A percentile compares a stretch with the other conserved stretches of the same genome.
Conservation (phyloP, 1,140 invertebrate species). For the Zaprionus nigranus region DNA sequence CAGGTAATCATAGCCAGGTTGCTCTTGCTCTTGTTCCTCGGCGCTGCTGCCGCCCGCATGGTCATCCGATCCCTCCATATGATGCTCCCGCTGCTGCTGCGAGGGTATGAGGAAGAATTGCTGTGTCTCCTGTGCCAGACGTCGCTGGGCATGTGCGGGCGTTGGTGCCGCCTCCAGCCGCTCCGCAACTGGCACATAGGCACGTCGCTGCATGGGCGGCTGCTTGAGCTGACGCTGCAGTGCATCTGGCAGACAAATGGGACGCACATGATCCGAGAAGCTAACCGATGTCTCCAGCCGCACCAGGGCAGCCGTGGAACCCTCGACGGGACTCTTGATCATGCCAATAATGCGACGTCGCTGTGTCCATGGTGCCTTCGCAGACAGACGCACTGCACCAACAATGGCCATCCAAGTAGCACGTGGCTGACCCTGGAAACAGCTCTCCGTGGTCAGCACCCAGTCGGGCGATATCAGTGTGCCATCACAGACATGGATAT, state of each 20-base stretch:
- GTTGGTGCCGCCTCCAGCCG: slow-evolving; percentile 48
- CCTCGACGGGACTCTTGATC: slow-evolving; percentile 95
- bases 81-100: slow-evolving; percentile 40
- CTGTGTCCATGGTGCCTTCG: slow-evolving; percentile 94
- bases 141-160: slow-evolving; percentile 21
- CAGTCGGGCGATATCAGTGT: slow-evolving; percentile 91
- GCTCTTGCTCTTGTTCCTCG: slow-evolving; percentile 16
- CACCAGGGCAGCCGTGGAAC: slow-evolving; percentile 92
- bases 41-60: neutral
- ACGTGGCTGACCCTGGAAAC: slow-evolving; percentile 94
- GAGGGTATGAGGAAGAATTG: slow-evolving; percentile 78
- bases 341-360: slow-evolving; percentile 92
- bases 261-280: slow-evolving; percentile 92
- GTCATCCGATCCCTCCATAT: slow-evolving; percentile 36
- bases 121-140: slow-evolving; percentile 72
- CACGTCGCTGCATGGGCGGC: slow-evolving; percentile 59
- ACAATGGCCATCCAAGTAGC: slow-evolving; percentile 93
- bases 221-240: slow-evolving; percentile 70
- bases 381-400: slow-evolving; percentile 90
- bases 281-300: slow-evolving; percentile 91
- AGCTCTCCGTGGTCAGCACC: slow-evolving; percentile 94
- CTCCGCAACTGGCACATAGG: slow-evolving; percentile 74
- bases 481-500: slow-evolving; percentile 94
- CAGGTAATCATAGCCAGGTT: slow-evolving; percentile 37
- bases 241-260: slow-evolving; percentile 90